phyloP scores from a whole-genome alignment of 2,888 invertebrate genomes.

The Hyposoter didymator region DNA sequence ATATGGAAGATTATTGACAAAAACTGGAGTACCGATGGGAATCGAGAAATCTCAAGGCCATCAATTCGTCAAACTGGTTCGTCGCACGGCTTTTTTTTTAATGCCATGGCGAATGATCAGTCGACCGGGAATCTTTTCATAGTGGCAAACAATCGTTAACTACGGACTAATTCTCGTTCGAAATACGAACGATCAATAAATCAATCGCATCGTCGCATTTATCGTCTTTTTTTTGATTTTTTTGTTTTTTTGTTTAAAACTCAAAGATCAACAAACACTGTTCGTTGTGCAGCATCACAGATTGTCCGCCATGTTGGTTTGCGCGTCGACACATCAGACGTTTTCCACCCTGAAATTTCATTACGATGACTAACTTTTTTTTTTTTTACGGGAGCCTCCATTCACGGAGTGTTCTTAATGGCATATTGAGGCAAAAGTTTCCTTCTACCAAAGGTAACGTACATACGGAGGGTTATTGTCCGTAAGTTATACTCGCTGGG shows the following conservation, averaged over 20 bases:
- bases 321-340: background rate
- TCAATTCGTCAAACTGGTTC: background rate
- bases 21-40: background rate
- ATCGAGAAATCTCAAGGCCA: background rate
- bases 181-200: no score
- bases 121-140: no score
- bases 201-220: no score
- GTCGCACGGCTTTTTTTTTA: background rate
- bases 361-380: conserved; percentile 1
- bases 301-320: background rate
- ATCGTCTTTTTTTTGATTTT: no score
- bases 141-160: no score
- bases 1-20: background rate
- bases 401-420: conserved; percentile 4
- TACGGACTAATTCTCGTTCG: no score
- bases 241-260: no score
- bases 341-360: background rate
- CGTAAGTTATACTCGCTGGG: background rate
- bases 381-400: background rate
- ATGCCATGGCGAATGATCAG: no score
- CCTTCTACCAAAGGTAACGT: background rate
- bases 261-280: no score
- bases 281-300: background rate
- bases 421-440: conserved; percentile 10
- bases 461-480: background rate